Conservation (phyloP, 2,888 invertebrate species). For the Dasypolia templi region DNA sequence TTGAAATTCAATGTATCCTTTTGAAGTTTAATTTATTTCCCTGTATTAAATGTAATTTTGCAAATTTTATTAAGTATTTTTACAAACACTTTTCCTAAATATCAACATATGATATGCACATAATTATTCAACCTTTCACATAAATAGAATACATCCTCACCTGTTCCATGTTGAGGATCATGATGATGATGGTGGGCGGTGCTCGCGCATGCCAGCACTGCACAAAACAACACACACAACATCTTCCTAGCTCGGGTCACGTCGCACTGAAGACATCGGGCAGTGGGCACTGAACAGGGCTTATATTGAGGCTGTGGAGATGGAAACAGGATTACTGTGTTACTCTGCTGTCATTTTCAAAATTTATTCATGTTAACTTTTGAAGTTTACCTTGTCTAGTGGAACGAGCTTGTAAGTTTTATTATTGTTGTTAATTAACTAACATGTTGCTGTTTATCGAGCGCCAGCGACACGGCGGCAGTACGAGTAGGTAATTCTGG, state of each 20-base stretch:
- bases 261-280: slow-evolving; percentile 21
- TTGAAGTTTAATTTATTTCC: too few relatives aligned
- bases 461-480: not conserved
- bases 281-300: not conserved
- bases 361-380: not conserved
- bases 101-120: not conserved
- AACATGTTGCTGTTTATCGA: not conserved
- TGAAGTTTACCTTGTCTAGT: slow-evolving; percentile 19
- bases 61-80: too few relatives aligned
- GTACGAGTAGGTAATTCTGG: too few relatives aligned
- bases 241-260: not conserved
- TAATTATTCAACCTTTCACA: not conserved
- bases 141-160: slow-evolving; percentile 20
- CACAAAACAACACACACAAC: slow-evolving; percentile 42
- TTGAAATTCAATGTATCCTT: too few relatives aligned
- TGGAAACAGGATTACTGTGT: not conserved
- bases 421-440: too few relatives aligned
- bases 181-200: slow-evolving; percentile 19
- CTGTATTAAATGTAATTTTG: too few relatives aligned
- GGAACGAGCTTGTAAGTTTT: not conserved
- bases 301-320: slow-evolving; percentile 19
- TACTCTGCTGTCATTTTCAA: not conserved
- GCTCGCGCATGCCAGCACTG: slow-evolving; percentile 27
- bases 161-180: too few relatives aligned
- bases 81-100: not conserved